phyloP scores from a whole-genome alignment of 2,797 vertebrate species.

The Poeciliopsis presidionis region DNA sequence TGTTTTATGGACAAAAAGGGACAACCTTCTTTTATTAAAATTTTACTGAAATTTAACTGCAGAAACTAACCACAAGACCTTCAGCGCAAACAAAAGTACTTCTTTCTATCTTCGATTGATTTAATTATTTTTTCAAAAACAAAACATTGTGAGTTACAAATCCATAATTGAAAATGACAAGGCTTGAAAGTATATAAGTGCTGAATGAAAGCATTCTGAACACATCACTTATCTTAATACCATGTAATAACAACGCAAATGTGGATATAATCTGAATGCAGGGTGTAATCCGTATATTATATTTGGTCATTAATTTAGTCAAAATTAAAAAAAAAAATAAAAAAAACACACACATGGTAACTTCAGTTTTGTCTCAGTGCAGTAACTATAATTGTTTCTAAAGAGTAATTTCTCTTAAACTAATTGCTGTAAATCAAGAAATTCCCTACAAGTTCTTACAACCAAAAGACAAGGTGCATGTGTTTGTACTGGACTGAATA shows the following conservation, averaged over 20 bases:
- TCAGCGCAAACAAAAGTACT: background rate
- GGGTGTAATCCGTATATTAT: background rate
- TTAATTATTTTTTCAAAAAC: background rate
- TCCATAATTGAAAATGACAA: background rate
- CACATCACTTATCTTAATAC: background rate
- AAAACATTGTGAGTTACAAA: background rate
- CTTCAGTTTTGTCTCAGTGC: background rate
- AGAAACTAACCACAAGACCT: conserved; percentile 8
- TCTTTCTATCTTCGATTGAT: background rate
- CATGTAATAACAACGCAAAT: background rate
- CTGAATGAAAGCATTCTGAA: background rate
- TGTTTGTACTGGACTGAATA: background rate
- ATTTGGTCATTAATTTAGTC: background rate
- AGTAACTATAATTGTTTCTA: background rate
- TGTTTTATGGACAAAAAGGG: conserved; percentile 14
- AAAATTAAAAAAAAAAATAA: background rate
- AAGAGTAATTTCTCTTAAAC: background rate
- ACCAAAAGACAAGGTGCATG: background rate
- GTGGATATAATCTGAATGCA: background rate
- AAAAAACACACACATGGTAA: background rate
- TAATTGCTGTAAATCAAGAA: background rate
- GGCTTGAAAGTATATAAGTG: background rate
- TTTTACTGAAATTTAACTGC: conserved; percentile 35
- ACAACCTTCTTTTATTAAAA: conserved; percentile 28
- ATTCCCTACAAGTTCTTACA: background rate